phyloP scores from a whole-genome alignment of 2,797 vertebrate species.

The Moxostoma hubbsi region DNA sequence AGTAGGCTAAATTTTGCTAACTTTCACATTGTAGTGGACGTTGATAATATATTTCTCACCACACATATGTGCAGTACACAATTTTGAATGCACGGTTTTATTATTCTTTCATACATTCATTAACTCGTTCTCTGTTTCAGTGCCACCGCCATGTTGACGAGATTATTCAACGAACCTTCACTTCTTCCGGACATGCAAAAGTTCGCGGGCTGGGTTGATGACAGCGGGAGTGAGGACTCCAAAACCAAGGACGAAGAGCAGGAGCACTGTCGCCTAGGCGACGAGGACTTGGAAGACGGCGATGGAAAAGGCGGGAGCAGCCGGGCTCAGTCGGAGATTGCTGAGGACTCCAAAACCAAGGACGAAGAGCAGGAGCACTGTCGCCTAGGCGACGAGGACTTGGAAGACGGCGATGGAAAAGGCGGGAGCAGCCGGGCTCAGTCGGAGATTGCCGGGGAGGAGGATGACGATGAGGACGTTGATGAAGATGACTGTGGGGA shows the following conservation, averaged over 20 bases:
- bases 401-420: slow-evolving; percentile 62
- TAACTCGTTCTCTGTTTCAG: slow-evolving; percentile 60
- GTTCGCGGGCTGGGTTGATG: slow-evolving; percentile 91
- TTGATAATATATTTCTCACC: slow-evolving; percentile 14
- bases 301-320: slow-evolving; percentile 71
- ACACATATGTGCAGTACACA: slow-evolving; percentile 1
- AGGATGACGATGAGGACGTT: slow-evolving; percentile 79
- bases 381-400: slow-evolving; percentile 71
- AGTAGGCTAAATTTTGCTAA: too few species aligned
- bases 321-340: slow-evolving; percentile 77
- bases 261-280: slow-evolving; percentile 74
- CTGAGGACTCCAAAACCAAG: slow-evolving; percentile 80
- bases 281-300: slow-evolving; percentile 69
- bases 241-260: slow-evolving; percentile 84
- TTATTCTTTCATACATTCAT: slow-evolving; percentile 14
- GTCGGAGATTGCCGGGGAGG: slow-evolving; percentile 76
- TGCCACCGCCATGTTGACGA: slow-evolving; percentile 89
- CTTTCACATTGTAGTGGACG: background rate
- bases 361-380: slow-evolving; percentile 81
- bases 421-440: slow-evolving; percentile 75
- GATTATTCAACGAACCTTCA: slow-evolving; percentile 93
- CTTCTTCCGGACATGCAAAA: slow-evolving; percentile 94
- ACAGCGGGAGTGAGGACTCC: slow-evolving; percentile 76
- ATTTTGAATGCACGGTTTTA: background rate
- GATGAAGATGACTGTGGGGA: slow-evolving; percentile 82